Base-by-base conservation (phyloP, 2,888 invertebrate species). In the Melikaiella ostensackeni region DNA sequence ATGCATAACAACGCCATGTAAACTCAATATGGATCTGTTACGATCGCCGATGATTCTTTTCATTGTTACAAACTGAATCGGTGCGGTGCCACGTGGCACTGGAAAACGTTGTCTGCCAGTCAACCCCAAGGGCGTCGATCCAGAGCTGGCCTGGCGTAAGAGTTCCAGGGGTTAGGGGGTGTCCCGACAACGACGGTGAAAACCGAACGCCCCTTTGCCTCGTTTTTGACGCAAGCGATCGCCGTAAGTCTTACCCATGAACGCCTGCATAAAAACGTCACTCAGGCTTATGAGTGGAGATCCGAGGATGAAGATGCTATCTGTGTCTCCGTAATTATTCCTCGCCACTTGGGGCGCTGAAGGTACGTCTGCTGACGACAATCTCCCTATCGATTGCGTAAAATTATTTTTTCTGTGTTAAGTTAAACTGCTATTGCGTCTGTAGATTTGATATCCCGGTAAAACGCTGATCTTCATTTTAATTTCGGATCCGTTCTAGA, bases 251-350 rank as follows among this genome's bases (percentile, higher is more conserved):
- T 76, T 38, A 64, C 59, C 76, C 75, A 80, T 77, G 84, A 86
- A 84, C 86, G 85, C 83, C 83, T 84, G 86, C 80, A 89, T 86
- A 86, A 85, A 89, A 90, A 88, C 87, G 89, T 91, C 91, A 89
- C 81, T 91, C 90, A 90, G 86, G 88, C 88, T 91, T 90, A 90
- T 84, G 77, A 76, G 81, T 66, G 59, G 78, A 79, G 79, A 82
- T 74, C 80, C 76, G 27, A 19, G 81, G 82, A 84, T 85, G 80
- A 81, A 84, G 84, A 85, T 84, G 78, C 79, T 84, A 84, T 84
- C 84, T 75, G 74, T 13, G n/a, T 19, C 42, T 50, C 30, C 46
- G 46, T 70, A 70, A 70, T 70, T 70, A 70, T 70, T 70, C 30
- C 11, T 46, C n/a, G n/a, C 46, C 70, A 70, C 70, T 50, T 70